Base-by-base conservation (phyloP, 1,140 invertebrate genomes). In the Drosophila saltans region DNA sequence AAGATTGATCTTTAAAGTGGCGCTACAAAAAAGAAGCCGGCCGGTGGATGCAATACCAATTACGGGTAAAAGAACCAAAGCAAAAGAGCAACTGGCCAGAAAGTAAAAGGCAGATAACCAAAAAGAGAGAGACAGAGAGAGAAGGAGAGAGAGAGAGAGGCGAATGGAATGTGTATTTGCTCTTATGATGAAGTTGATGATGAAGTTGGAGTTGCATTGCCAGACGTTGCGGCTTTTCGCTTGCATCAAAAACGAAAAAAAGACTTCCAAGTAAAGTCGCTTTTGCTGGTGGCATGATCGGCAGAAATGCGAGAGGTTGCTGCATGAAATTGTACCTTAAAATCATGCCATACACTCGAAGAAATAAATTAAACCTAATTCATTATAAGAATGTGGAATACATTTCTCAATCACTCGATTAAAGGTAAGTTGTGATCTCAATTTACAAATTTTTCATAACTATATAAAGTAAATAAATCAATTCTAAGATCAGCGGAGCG, bases 1-100 rank as follows among this genome's bases (percentile, higher is more conserved):
- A 52, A 52, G 45, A 24, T 52, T 52, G 45, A 52, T 52, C 45
- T 69, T 74, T 67, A 39, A 66, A 77, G 74, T 77, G 66, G 82
- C 75, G 84, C 83, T 86, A 61, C 66, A 60, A n/a, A 59, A 69
- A 45, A 61, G 36, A 86, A 39, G 83, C 83, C 83, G 83, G 83
- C 83, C 83, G 83, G 83, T 76, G 74, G 64, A 28, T 52, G 8
- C 21, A 52, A 52, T 2, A 52, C 2, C 45, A 52, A 52, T 52
- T 52, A 52, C 45, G 21, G 26, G 77, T 69, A 70, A 75, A 71
- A 70, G 68, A 67, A 81, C 69, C 68, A 59, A 64, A 71, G 33
- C 21, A 68, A 68, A 66, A 57, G 43, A 64, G 39, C 6, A 66
- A 65, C 40, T 41, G 8, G 72, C 71, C 80, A 73, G 89, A 86